phyloP scores from a whole-genome alignment of 2,113 vertebrate species.

The Pomatostomus ruficeps region DNA sequence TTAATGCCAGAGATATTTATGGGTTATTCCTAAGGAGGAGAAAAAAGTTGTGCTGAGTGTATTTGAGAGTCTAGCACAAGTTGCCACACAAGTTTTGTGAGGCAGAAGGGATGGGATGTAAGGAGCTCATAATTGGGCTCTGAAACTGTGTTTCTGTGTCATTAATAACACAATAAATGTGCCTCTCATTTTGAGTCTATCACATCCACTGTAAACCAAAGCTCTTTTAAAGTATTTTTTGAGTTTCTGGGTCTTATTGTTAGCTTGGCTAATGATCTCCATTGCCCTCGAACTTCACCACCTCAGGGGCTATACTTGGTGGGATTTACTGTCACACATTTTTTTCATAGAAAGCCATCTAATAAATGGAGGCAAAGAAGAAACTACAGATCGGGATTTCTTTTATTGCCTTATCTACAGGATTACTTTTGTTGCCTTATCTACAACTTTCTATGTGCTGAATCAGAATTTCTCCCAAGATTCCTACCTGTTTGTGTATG shows the following conservation, averaged over 20 bases:
- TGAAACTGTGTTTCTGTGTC: not conserved
- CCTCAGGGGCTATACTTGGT: not conserved
- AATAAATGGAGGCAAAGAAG: not conserved
- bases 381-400: not conserved
- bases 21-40: not conserved
- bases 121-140: not conserved
- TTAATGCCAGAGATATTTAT: constrained; percentile 1
- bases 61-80: not conserved
- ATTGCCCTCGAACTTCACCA: not conserved
- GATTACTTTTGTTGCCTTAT: not conserved
- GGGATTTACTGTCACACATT: not conserved
- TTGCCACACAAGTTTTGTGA: not conserved
- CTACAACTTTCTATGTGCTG: not conserved
- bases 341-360: not conserved
- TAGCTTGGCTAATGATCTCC: not conserved
- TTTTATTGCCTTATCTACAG: not conserved
- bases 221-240: not conserved
- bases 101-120: not conserved
- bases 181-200: not conserved
- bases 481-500: not conserved
- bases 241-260: not conserved
- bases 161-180: not conserved
- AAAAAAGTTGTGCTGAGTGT: not conserved
- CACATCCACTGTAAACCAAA: not conserved
- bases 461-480: not conserved